Evolutionary conservation across 2,797 vertebrate genomes (phyloP).

Genomic region (Trachurus trachurus): DNA sequence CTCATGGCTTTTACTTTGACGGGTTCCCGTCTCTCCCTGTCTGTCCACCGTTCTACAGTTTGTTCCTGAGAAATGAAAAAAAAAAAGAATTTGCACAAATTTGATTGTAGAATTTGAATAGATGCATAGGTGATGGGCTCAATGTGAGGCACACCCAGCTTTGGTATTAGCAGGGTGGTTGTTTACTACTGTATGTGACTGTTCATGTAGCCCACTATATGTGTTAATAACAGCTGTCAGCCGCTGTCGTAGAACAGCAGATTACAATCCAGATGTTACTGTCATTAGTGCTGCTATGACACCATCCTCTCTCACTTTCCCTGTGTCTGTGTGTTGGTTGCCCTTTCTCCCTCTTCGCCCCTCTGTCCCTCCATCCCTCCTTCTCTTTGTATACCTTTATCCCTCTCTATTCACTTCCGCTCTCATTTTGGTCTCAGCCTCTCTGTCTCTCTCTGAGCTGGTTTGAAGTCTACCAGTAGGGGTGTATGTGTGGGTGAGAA

Average conservation of each 20-base stretch:
- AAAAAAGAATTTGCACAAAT: too few species aligned
- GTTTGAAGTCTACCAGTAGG: slow-evolving; percentile 75
- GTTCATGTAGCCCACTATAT: not conserved
- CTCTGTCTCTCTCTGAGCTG: slow-evolving; percentile 45
- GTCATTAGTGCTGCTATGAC: slow-evolving; percentile 35
- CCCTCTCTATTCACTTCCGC: slow-evolving; percentile 24
- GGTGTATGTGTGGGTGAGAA: slow-evolving; percentile 63
- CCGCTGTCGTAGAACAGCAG: slow-evolving; percentile 35
- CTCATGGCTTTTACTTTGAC: too few species aligned
- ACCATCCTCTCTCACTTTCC: slow-evolving; percentile 20
- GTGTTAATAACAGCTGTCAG: slow-evolving; percentile 35
- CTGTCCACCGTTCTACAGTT: too few species aligned
- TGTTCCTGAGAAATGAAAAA: too few species aligned
- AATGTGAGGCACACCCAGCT: not conserved
- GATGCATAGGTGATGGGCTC: too few species aligned
- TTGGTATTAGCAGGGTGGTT: not conserved
- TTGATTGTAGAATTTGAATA: too few species aligned
- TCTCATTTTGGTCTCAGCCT: slow-evolving; percentile 30
- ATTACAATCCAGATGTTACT: slow-evolving; percentile 61
- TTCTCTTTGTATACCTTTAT: slow-evolving; percentile 56
- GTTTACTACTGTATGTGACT: not conserved
- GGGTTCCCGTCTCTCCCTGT: too few species aligned
- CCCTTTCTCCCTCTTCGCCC: not conserved
- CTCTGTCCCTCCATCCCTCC: slow-evolving; percentile 27
- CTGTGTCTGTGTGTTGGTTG: not conserved